These are phyloP conservation scores for Ormyrus pomaceus DNA, from an alignment of 2,888 invertebrate genomes.

Conservation along the genomic window DNA sequence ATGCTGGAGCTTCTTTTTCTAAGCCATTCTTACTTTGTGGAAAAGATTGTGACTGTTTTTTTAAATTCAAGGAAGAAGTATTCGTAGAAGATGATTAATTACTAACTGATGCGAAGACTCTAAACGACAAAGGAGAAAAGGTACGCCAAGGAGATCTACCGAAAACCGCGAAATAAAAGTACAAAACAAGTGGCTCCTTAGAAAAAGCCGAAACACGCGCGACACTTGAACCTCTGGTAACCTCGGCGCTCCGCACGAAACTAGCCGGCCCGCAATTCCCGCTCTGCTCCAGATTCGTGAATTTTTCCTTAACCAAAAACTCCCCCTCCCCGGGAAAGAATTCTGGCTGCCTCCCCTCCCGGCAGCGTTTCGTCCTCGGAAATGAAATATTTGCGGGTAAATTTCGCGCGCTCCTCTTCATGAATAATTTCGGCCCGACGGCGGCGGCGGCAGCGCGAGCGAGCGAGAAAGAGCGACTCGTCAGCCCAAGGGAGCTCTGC, in stretches of 20 bases:
- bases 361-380: constrained; percentile 55
- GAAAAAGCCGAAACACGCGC: not conserved
- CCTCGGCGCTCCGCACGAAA: not conserved
- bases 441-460: constrained; percentile 58
- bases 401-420: constrained; percentile 67
- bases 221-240: not conserved
- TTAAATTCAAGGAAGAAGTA: too few species aligned
- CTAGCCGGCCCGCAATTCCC: not conserved
- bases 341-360: constrained; percentile 37
- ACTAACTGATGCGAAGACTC: too few species aligned
- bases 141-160: too few species aligned
- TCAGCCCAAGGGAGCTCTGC: constrained; percentile 67
- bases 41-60: too few species aligned
- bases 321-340: constrained; percentile 23
- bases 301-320: constrained; percentile 5
- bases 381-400: constrained; percentile 74
- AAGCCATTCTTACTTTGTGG: too few species aligned
- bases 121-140: too few species aligned
- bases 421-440: constrained; percentile 75
- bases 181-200: too few species aligned
- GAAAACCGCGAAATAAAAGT: too few species aligned
- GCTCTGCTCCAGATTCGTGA: constrained; percentile 30
- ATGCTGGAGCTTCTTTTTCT: too few species aligned
- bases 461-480: constrained; percentile 65
- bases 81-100: too few species aligned